Conservation (phyloP, 2,113 vertebrate species). For the Marmota flaviventris region DNA sequence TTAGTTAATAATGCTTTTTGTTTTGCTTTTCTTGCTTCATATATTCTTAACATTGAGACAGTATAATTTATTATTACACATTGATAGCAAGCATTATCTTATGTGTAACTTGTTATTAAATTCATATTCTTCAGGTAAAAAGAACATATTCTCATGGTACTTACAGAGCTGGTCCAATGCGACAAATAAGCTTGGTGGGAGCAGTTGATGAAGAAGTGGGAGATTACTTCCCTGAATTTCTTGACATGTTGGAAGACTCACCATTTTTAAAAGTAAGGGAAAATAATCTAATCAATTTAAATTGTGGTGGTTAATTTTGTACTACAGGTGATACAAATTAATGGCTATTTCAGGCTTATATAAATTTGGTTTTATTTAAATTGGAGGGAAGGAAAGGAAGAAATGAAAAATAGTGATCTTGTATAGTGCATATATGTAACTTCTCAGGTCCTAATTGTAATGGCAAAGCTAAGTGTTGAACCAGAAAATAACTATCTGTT, state of each 20-base stretch:
- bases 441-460: not conserved
- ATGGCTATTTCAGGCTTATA: not conserved
- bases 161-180: constrained; percentile 98
- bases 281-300: not conserved
- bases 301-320: not conserved
- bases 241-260: constrained; percentile 97
- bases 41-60: not conserved
- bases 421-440: not conserved
- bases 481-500: not conserved
- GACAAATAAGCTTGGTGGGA: constrained; percentile 99
- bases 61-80: constrained; percentile 3
- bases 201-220: constrained; percentile 99
- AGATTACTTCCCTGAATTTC: constrained; percentile 98
- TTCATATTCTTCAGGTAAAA: constrained; percentile 92
- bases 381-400: not conserved
- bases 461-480: not conserved
- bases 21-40: constrained; percentile 39
- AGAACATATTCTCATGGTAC: constrained; percentile 98
- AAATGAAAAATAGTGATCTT: not conserved
- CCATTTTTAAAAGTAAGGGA: constrained; percentile 97
- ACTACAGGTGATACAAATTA: not conserved
- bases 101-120: constrained; percentile 62
- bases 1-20: constrained; percentile 1
- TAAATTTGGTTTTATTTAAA: constrained; percentile 28
- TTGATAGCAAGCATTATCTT: not conserved